Evolutionary conservation across 2,113 vertebrate species (phyloP).

Genomic region (Prunella himalayana): DNA sequence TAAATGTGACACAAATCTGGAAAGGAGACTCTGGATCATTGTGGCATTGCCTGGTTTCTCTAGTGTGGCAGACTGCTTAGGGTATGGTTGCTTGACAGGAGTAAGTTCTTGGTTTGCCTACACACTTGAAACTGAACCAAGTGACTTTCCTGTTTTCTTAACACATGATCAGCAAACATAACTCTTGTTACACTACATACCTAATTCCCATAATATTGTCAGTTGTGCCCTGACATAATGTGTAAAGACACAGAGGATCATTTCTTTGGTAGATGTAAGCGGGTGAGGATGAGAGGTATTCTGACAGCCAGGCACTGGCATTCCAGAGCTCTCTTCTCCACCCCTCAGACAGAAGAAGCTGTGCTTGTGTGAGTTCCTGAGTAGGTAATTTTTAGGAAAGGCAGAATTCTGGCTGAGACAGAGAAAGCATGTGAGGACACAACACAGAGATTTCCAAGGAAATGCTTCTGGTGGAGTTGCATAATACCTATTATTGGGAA

Average conservation of each 20-base stretch:
- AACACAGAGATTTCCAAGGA: not conserved
- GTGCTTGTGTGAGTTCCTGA: not conserved
- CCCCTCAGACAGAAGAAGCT: not conserved
- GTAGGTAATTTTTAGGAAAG: not conserved
- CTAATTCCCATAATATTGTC: constrained; percentile 47
- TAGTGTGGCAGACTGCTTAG: not conserved
- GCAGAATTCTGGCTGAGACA: not conserved
- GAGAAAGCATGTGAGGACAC: not conserved
- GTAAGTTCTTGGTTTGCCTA: constrained; percentile 31
- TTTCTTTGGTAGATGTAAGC: not conserved
- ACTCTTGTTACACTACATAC: constrained; percentile 29
- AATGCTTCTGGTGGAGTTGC: not conserved
- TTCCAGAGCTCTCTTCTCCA: not conserved
- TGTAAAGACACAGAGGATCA: constrained; percentile 33
- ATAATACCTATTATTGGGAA: not conserved
- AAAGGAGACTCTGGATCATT: not conserved
- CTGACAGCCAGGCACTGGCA: not conserved
- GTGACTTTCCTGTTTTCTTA: constrained; percentile 52
- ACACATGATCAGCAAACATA: constrained; percentile 49
- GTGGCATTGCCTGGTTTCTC: constrained; percentile 20
- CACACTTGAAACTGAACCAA: constrained; percentile 44
- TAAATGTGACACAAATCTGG: constrained; percentile 51
- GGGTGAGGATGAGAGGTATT: constrained; percentile 3
- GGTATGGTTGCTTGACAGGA: constrained; percentile 20
- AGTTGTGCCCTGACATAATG: constrained; percentile 44